Conservation (phyloP, 2,113 vertebrate genomes). For the Gallinago jamesoni region DNA sequence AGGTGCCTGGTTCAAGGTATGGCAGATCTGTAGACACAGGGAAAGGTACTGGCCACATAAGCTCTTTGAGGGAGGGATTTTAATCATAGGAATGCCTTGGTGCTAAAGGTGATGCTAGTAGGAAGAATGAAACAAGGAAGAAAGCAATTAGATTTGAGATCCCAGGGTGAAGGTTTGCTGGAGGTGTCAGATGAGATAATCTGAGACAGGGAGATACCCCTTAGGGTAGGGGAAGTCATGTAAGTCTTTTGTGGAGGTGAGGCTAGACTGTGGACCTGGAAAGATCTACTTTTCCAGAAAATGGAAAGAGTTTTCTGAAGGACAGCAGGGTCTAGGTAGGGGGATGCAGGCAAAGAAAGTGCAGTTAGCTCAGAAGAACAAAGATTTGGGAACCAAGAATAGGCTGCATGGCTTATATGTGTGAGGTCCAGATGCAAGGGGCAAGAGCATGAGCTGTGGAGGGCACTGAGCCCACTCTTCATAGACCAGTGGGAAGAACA, state of each 20-base stretch:
- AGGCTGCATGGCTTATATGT: fast-evolving
- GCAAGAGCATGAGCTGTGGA: neutral
- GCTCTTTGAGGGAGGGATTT: neutral
- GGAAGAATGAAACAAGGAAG: neutral
- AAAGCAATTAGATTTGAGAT: neutral
- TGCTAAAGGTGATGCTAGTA: neutral
- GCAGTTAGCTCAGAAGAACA: neutral
- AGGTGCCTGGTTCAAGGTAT: neutral
- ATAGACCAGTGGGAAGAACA: neutral
- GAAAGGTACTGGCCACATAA: neutral
- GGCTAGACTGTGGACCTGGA: neutral
- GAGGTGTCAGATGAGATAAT: neutral
- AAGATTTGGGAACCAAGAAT: neutral
- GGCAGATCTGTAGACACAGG: neutral
- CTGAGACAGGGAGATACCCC: neutral
- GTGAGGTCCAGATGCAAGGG: neutral
- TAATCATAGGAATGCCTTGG: neutral
- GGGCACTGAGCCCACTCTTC: neutral
- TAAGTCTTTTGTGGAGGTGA: neutral
- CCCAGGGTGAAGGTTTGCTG: neutral
- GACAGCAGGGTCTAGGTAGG: neutral
- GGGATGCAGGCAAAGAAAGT: neutral
- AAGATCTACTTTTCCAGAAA: neutral
- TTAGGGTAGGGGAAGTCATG: neutral
- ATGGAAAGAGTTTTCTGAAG: neutral